Percentiles rank a stretch among this genome's conserved stretches.
These are phyloP conservation scores for Cottus gobio DNA, from an alignment of 2,113 vertebrate genomes.

Conservation along the genomic window DNA sequence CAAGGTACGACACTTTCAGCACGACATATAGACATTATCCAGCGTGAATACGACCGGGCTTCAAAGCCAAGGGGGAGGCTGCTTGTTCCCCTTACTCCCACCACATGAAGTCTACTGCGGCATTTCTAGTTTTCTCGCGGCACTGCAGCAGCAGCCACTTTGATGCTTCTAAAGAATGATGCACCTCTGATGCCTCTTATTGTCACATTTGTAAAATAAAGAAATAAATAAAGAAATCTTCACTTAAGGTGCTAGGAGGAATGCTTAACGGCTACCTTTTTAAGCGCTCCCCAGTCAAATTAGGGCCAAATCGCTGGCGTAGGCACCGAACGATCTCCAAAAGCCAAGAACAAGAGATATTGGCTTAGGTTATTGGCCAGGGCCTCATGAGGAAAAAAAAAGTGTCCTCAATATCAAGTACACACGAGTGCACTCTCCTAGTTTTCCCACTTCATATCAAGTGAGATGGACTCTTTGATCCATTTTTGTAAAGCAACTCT, in stretches of 20 bases:
- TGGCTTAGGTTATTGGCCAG: constrained; percentile 68
- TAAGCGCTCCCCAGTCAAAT: constrained; percentile 69
- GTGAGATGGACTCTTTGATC: constrained; percentile 51
- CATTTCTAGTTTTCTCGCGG: constrained; percentile 43
- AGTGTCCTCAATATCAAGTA: constrained; percentile 62
- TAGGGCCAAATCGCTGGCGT: constrained; percentile 61
- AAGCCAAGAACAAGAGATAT: constrained; percentile 56
- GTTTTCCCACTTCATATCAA: constrained; percentile 65
- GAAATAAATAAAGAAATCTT: constrained; percentile 31
- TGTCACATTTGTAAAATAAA: constrained; percentile 41
- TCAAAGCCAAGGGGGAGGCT: background rate
- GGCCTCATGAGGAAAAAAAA: constrained; percentile 17
- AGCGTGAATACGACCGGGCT: constrained; percentile 13
- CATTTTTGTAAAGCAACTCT: constrained; percentile 46
- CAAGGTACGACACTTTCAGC: constrained; percentile 13
- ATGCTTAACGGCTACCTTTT: constrained; percentile 62
- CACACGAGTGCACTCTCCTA: constrained; percentile 14
- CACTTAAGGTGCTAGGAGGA: constrained; percentile 38
- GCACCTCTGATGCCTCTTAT: constrained; percentile 43
- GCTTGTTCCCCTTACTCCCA: constrained; percentile 10
- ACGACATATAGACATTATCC: constrained; percentile 26
- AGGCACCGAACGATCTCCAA: constrained; percentile 52
- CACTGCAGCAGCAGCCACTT: constrained; percentile 42
- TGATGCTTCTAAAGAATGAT: constrained; percentile 44
- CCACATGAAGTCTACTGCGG: constrained; percentile 18